Conservation (phyloP, 2,797 vertebrate genomes). For the Chelidonichthys spinosus region DNA sequence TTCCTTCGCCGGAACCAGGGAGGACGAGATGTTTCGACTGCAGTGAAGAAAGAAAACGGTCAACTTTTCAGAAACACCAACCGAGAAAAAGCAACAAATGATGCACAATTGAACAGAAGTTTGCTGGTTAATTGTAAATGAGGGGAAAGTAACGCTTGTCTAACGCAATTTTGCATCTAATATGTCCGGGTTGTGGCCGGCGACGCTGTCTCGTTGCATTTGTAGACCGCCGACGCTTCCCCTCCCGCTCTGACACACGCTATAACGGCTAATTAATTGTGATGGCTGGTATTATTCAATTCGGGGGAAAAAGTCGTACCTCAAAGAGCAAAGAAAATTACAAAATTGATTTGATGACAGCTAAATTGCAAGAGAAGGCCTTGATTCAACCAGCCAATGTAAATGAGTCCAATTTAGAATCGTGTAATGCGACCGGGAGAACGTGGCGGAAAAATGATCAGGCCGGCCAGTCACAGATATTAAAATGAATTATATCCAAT, state of each 20-base stretch:
- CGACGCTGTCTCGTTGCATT: conserved; percentile 60
- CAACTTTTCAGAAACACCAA: background rate
- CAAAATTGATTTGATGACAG: conserved; percentile 96
- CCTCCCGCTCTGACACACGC: conserved; percentile 70
- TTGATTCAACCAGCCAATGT: conserved; percentile 94
- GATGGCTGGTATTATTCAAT: conserved; percentile 84
- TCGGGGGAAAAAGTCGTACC: conserved; percentile 81
- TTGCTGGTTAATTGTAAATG: conserved; percentile 42
- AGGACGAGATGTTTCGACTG: conserved; percentile 1
- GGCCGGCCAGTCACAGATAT: conserved; percentile 99
- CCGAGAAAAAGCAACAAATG: conserved; percentile 24
- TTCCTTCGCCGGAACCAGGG: conserved; percentile 3
- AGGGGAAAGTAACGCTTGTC: conserved; percentile 60
- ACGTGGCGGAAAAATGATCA: conserved; percentile 93
- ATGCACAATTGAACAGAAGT: conserved; percentile 29
- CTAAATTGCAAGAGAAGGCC: conserved; percentile 94
- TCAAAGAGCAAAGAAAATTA: conserved; percentile 86
- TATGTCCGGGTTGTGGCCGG: conserved; percentile 51
- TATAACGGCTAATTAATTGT: conserved; percentile 82
- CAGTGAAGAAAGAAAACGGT: background rate
- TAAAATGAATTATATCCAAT: conserved; percentile 99
- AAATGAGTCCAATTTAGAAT: conserved; percentile 98
- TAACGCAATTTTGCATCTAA: conserved; percentile 56
- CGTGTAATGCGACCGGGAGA: conserved; percentile 93
- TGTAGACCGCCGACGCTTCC: conserved; percentile 50